These are phyloP conservation scores for Nasua narica DNA, from an alignment of 2,797 vertebrate genomes.

Conservation along the genomic window DNA sequence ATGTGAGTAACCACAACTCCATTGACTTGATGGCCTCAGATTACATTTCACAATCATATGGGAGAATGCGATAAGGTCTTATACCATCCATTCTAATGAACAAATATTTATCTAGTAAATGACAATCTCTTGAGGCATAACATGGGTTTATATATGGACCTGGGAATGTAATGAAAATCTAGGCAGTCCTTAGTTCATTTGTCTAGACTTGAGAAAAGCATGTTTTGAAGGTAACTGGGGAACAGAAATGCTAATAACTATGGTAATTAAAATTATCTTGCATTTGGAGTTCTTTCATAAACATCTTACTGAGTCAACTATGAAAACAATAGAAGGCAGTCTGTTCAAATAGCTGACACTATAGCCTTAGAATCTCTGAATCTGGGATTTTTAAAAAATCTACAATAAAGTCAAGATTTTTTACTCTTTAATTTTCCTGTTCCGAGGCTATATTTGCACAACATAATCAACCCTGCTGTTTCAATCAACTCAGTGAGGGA, in stretches of 20 bases:
- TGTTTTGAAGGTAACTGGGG: constrained; percentile 29
- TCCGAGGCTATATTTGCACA: constrained; percentile 70
- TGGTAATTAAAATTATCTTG: constrained; percentile 60
- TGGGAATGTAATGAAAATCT: constrained; percentile 7
- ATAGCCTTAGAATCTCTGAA: constrained; percentile 48
- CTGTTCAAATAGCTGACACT: constrained; percentile 63
- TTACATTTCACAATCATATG: neutral
- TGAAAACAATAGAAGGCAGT: constrained; percentile 43
- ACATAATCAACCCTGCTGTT: constrained; percentile 74
- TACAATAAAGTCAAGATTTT: constrained; percentile 67
- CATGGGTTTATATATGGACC: neutral
- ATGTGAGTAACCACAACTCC: neutral
- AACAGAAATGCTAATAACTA: constrained; percentile 51
- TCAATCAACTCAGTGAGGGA: constrained; percentile 65
- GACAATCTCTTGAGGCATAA: neutral
- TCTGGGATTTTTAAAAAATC: constrained; percentile 45
- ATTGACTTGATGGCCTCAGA: neutral
- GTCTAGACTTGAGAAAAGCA: constrained; percentile 27
- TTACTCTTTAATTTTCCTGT: constrained; percentile 61
- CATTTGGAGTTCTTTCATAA: constrained; percentile 51
- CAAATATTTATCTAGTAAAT: constrained; percentile 26
- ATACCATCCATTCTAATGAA: neutral
- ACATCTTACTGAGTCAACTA: constrained; percentile 54
- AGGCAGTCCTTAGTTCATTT: neutral
- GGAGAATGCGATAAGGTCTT: neutral